Base-by-base conservation (phyloP, 2,888 invertebrate genomes). In the Meiosimyza platycephala region DNA sequence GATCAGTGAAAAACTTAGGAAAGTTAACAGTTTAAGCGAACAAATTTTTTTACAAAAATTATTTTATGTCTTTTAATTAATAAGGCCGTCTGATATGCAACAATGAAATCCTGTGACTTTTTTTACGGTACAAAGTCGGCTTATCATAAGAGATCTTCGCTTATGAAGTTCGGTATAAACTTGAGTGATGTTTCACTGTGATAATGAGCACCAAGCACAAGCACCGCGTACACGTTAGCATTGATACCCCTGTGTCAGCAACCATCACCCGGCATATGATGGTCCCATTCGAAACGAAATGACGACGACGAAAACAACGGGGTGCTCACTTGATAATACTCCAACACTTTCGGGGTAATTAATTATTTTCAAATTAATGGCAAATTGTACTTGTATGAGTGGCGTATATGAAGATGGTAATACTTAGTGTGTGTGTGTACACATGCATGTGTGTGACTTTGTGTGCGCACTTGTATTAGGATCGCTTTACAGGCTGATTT, bases 311-410 rank as follows among this genome's bases (percentile, higher is more conserved):
- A 55, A 13, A 18, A 18, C 57, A 57, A 18, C 33, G 51, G 50
- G 50, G 50, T 40, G 28, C 33, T 33, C 51, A 74, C 72, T 72
- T 75, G 72, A 75, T 76, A 77, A 89, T 72, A 88, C 86, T 76
- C 75, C 78, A 80, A 78, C 77, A 78, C 80, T 80, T 80, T 75
- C 48, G 74, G 78, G 78, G 78, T 79, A 81, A 82, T 81, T 81
- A 80, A 82, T 81, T 82, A 80, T 78, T 82, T 81, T 80, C 76
- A 80, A 79, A 80, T 80, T 80, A 80, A 80, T 78, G 74, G 75
- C 79, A 79, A 80, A 79, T 78, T 77, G 75, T 78, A 72, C 71
- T 50, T 7, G 60, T n/a, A 12, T 28, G 22, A n/a, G 18, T 67
- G 54, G 57, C 9, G 57, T 13, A 28, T 11, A 57, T 55, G 18